These are phyloP conservation scores for Berghia stephanieae DNA, from an alignment of 1,140 invertebrate species.

Conservation along the genomic window DNA sequence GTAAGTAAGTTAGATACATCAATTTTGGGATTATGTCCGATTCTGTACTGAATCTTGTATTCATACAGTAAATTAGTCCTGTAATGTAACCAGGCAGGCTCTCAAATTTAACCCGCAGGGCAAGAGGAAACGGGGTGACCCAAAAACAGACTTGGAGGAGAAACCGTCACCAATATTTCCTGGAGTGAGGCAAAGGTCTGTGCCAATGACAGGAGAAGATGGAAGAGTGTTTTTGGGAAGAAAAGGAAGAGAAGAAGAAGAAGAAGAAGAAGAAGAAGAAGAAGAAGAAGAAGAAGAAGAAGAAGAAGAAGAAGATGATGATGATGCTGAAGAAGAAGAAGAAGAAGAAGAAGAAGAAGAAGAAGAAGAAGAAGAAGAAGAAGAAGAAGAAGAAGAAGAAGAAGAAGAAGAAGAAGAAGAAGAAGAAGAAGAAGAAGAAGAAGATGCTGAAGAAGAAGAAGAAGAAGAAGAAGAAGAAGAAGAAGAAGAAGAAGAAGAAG, in stretches of 20 bases:
- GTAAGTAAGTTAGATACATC: too few species aligned
- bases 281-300: conserved; percentile 5
- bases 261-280: conserved; percentile 54
- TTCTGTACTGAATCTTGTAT: not conserved
- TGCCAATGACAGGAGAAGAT: not conserved
- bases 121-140: too few species aligned
- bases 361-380: not conserved
- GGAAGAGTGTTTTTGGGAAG: not conserved
- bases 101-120: too few species aligned
- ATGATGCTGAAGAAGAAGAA: not conserved
- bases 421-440: not conserved
- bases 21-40: not conserved
- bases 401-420: not conserved
- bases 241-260: not conserved
- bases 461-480: too few species aligned
- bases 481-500: too few species aligned
- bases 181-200: too few species aligned
- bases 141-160: too few species aligned
- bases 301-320: not conserved
- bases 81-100: not conserved
- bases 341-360: not conserved
- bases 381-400: not conserved
- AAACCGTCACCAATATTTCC: too few species aligned
- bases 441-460: conserved; percentile 29
- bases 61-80: not conserved